These are phyloP conservation scores for Laterallus jamaicensis DNA, from an alignment of 2,113 vertebrate species.

Conservation along the genomic window DNA sequence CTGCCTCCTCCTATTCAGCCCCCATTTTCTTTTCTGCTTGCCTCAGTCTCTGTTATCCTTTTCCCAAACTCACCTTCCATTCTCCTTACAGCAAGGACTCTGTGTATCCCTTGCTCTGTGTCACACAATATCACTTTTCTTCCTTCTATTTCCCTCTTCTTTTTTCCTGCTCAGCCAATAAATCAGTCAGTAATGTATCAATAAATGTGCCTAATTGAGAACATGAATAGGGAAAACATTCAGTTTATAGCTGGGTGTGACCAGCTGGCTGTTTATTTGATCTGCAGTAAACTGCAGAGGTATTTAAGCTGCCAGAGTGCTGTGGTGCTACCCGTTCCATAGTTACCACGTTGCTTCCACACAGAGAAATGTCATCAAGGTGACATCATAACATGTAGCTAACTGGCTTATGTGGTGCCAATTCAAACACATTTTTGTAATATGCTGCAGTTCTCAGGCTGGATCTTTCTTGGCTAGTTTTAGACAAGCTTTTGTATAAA, in stretches of 20 bases:
- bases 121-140: not conserved
- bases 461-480: not conserved
- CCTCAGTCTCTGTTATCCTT: not conserved
- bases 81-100: not conserved
- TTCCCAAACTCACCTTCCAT: not conserved
- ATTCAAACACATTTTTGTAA: not conserved
- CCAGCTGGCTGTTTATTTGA: slow-evolving; percentile 35
- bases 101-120: not conserved
- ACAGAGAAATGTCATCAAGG: slow-evolving; percentile 28
- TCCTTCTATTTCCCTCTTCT: not conserved
- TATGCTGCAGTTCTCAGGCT: not conserved
- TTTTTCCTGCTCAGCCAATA: not conserved
- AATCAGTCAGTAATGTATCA: slow-evolving; percentile 2
- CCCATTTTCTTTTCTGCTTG: not conserved
- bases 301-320: not conserved
- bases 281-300: slow-evolving; percentile 8
- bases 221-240: not conserved
- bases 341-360: not conserved
- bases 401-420: not conserved
- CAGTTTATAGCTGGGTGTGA: not conserved
- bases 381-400: not conserved
- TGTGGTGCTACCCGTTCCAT: not conserved
- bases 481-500: not conserved
- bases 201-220: not conserved
- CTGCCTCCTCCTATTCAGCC: not conserved